phyloP scores from a whole-genome alignment of 2,797 vertebrate genomes.

The Thaleichthys pacificus region DNA sequence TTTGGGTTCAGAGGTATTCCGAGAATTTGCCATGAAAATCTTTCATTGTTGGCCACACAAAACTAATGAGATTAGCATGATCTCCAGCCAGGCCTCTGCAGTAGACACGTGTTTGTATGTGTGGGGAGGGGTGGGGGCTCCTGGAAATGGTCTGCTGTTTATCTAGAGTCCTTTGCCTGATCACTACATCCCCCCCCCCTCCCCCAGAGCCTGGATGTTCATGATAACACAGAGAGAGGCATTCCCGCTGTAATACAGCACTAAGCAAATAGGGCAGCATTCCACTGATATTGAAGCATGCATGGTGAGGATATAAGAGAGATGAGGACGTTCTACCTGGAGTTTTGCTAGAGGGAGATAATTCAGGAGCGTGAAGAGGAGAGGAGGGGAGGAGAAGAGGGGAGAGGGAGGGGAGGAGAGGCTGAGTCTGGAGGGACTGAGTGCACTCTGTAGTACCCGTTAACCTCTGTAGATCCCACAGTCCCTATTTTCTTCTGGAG shows the following conservation, averaged over 20 bases:
- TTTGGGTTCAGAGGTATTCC: constrained; percentile 18
- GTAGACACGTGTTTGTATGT: too few relatives aligned
- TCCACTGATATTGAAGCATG: constrained; percentile 73
- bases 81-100: constrained; percentile 21
- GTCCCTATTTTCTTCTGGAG: too few relatives aligned
- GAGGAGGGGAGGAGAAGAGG: not conserved
- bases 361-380: not conserved
- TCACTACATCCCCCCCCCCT: not conserved
- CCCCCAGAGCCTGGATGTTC: constrained; percentile 29
- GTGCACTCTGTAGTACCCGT: constrained; percentile 10
- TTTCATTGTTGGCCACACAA: constrained; percentile 21
- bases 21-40: constrained; percentile 29
- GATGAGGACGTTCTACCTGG: too few relatives aligned
- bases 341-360: not conserved
- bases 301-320: constrained; percentile 19
- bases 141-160: too few relatives aligned
- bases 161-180: not conserved
- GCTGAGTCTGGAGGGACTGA: constrained; percentile 17
- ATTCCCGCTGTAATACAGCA: constrained; percentile 59
- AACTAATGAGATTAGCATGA: constrained; percentile 16
- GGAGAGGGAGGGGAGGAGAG: constrained; percentile 11
- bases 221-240: constrained; percentile 47
- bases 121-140: not conserved
- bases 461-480: too few relatives aligned
- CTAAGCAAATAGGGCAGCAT: constrained; percentile 69